phyloP scores from a whole-genome alignment of 2,797 vertebrate genomes.

The Melanotaenia nigrans region DNA sequence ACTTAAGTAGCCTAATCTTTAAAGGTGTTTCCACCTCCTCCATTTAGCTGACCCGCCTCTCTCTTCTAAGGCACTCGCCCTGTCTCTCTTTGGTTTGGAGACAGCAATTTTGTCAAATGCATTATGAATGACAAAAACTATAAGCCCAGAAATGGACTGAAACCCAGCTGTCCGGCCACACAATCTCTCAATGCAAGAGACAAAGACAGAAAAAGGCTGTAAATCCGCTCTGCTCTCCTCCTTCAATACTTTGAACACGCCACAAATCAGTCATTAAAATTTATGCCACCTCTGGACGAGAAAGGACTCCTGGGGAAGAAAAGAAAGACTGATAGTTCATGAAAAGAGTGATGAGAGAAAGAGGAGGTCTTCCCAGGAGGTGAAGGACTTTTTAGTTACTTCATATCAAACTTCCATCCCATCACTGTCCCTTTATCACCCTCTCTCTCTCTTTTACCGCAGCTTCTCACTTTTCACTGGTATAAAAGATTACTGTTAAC shows the following conservation, averaged over 20 bases:
- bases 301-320: slow-evolving; percentile 1
- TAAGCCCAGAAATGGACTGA: slow-evolving; percentile 21
- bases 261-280: slow-evolving; percentile 63
- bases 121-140: slow-evolving; percentile 46
- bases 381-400: slow-evolving; percentile 51
- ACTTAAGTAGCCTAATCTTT: neutral
- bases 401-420: slow-evolving; percentile 47
- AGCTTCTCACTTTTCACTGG: slow-evolving; percentile 17
- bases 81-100: slow-evolving; percentile 23
- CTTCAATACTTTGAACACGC: slow-evolving; percentile 37
- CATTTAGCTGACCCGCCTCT: slow-evolving; percentile 6
- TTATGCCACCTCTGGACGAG: slow-evolving; percentile 51
- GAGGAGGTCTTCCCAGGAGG: slow-evolving; percentile 42
- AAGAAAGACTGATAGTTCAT: slow-evolving; percentile 43
- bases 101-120: slow-evolving; percentile 38
- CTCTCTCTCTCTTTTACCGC: slow-evolving; percentile 13
- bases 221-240: slow-evolving; percentile 24
- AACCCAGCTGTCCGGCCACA: slow-evolving; percentile 16
- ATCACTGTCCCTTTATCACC: slow-evolving; percentile 15
- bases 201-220: slow-evolving; percentile 14
- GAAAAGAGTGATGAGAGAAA: slow-evolving; percentile 54
- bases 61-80: slow-evolving; percentile 18
- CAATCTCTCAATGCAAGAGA: slow-evolving; percentile 20
- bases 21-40: neutral
- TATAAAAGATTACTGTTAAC: slow-evolving; percentile 22